These are phyloP conservation scores for zebrafish (Danio rerio) DNA, from an alignment of 2,113 vertebrate genomes.

Conservation along the genomic window DNA sequence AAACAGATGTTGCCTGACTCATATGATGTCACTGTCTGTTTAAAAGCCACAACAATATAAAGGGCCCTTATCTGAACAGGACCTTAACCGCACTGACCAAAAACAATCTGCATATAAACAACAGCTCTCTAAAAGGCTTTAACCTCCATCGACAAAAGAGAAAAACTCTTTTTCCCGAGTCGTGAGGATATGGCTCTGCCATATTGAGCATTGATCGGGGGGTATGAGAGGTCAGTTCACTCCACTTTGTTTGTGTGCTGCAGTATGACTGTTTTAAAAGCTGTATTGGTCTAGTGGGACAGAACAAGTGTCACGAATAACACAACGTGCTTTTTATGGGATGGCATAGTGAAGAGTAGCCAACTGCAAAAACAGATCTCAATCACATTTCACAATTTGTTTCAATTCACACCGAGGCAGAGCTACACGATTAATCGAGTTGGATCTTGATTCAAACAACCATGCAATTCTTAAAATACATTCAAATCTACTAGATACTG, in stretches of 20 bases:
- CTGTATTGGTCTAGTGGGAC: constrained; percentile 21
- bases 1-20: constrained; percentile 26
- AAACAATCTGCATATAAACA: not conserved
- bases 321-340: not conserved
- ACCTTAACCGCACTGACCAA: not conserved
- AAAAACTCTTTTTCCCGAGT: not conserved
- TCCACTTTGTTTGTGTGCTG: constrained; percentile 32
- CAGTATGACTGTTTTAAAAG: constrained; percentile 38
- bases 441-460: not conserved
- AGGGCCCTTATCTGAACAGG: not conserved
- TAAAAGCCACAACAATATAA: not conserved
- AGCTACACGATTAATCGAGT: no score
- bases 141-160: not conserved
- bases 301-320: constrained; percentile 19
- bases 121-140: not conserved
- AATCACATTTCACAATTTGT: not conserved
- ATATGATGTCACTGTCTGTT: constrained; percentile 16
- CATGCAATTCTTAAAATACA: no score
- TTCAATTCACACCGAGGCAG: not conserved
- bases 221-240: constrained; percentile 17
- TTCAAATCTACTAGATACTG: no score
- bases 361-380: not conserved
- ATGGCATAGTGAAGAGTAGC: no score
- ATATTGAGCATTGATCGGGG: constrained; percentile 24
- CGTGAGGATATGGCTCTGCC: constrained; percentile 7